Evolutionary conservation across 2,113 vertebrate genomes (phyloP).

Genomic region (Polyodon spathula): DNA sequence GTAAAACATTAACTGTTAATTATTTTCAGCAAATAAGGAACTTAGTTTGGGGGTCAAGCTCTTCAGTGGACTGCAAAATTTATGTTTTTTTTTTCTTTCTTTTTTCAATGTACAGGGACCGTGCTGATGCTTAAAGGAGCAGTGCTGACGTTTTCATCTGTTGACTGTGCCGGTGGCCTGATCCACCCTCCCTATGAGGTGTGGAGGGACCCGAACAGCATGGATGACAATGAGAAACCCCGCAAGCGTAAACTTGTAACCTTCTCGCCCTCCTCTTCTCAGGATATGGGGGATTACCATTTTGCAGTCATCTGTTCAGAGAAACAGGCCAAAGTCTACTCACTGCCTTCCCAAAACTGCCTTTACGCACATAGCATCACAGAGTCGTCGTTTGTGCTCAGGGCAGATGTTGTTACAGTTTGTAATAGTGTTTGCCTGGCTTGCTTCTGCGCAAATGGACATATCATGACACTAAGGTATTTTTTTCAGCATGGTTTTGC

Average conservation of each 20-base stretch:
- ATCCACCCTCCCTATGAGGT: constrained; percentile 80
- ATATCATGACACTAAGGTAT: constrained; percentile 95
- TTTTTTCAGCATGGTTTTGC: constrained; percentile 17
- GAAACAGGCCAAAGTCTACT: constrained; percentile 94
- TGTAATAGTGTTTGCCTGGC: constrained; percentile 85
- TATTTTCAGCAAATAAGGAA: too few relatives aligned
- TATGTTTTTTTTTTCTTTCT: not conserved
- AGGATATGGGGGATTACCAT: constrained; percentile 82
- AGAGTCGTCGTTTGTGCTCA: constrained; percentile 88
- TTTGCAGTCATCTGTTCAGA: constrained; percentile 90
- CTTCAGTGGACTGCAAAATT: not conserved
- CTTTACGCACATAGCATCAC: constrained; percentile 95
- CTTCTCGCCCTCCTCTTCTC: constrained; percentile 75
- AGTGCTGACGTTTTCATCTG: constrained; percentile 73
- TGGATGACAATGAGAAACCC: constrained; percentile 72
- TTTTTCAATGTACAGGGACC: constrained; percentile 53
- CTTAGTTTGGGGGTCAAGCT: not conserved
- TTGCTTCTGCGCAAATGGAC: constrained; percentile 94
- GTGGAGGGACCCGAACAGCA: constrained; percentile 76
- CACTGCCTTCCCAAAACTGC: constrained; percentile 93
- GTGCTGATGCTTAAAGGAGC: constrained; percentile 85
- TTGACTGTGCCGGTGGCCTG: constrained; percentile 74
- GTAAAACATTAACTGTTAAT: too few relatives aligned
- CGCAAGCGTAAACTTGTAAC: constrained; percentile 78
- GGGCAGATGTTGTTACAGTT: constrained; percentile 79